A percentile compares a stretch with the other conserved stretches of the same genome.
Evolutionary conservation across 2,113 vertebrate genomes (phyloP).

Genomic region (Calypte anna): DNA sequence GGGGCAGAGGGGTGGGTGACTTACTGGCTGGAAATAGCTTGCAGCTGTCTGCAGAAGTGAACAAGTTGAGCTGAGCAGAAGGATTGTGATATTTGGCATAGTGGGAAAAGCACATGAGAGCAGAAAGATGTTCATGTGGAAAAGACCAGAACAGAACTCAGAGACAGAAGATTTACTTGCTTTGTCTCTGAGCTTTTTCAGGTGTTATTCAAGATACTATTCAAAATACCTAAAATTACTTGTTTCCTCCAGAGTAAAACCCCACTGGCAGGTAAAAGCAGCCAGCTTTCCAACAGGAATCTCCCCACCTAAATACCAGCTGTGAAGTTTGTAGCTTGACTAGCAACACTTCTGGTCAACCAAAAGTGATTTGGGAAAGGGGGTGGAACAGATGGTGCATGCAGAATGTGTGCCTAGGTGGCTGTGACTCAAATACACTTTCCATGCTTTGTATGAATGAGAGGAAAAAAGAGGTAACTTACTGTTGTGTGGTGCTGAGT

Average conservation of each 20-base stretch:
- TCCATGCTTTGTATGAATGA: slow-evolving; percentile 54
- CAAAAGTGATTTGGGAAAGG: neutral
- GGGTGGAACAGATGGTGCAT: neutral
- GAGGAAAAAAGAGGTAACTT: slow-evolving; percentile 59
- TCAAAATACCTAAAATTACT: neutral
- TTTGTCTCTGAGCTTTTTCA: neutral
- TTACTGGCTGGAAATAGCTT: neutral
- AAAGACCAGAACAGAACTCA: neutral
- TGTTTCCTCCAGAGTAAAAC: neutral
- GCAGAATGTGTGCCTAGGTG: neutral
- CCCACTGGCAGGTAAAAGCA: neutral
- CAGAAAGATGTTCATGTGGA: neutral
- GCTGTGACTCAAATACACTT: neutral
- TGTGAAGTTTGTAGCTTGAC: neutral
- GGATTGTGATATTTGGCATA: neutral
- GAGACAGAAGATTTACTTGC: neutral
- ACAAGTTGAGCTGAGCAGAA: neutral
- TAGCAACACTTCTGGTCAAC: neutral
- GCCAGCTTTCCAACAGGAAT: neutral
- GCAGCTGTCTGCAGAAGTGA: neutral
- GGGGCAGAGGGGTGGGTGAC: neutral
- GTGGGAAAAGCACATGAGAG: neutral
- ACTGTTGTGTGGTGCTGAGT: neutral
- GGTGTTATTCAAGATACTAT: neutral
- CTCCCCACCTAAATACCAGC: neutral